Percentiles rank a stretch among this genome's conserved stretches.
Evolutionary conservation across 2,888 invertebrate species (phyloP).

Genomic region (Macaria liturata): DNA sequence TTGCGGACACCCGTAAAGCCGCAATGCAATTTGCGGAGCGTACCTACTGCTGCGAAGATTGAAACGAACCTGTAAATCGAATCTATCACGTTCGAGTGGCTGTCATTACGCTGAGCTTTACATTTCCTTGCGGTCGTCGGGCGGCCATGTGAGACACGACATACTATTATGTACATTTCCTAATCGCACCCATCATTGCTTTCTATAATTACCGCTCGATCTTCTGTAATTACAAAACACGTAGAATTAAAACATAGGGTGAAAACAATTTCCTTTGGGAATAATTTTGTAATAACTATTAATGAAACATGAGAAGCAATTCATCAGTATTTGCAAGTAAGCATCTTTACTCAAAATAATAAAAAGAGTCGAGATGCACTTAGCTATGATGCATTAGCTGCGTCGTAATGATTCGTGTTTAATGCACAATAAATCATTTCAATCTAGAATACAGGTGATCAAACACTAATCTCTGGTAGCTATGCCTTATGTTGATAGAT

Average conservation of each 20-base stretch:
- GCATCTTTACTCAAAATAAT: too few species aligned
- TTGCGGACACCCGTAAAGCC: constrained; percentile 67
- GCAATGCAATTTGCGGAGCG: constrained; percentile 70
- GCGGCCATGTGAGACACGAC: constrained; percentile 38
- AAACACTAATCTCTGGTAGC: constrained; percentile 24
- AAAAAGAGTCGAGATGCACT: too few species aligned
- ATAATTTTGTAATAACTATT: too few species aligned
- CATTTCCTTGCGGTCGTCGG: constrained; percentile 70
- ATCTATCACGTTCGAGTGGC: constrained; percentile 73
- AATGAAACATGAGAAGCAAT: too few species aligned
- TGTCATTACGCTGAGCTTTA: constrained; percentile 65
- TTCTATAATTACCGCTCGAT: neutral
- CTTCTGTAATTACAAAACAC: neutral
- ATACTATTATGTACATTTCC: constrained; percentile 26
- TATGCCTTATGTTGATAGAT: constrained; percentile 28
- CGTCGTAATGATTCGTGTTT: constrained; percentile 8
- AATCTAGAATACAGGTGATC: constrained; percentile 17
- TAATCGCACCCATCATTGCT: constrained; percentile 20
- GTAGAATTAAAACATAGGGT: too few species aligned
- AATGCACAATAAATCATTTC: constrained; percentile 16
- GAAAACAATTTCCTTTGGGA: too few species aligned
- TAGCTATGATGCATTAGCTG: neutral
- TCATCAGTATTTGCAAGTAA: too few species aligned
- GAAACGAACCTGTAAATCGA: constrained; percentile 77
- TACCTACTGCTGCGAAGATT: constrained; percentile 65